Conservation (phyloP, 2,797 vertebrate genomes). For the Amblyopsis hoosieri region DNA sequence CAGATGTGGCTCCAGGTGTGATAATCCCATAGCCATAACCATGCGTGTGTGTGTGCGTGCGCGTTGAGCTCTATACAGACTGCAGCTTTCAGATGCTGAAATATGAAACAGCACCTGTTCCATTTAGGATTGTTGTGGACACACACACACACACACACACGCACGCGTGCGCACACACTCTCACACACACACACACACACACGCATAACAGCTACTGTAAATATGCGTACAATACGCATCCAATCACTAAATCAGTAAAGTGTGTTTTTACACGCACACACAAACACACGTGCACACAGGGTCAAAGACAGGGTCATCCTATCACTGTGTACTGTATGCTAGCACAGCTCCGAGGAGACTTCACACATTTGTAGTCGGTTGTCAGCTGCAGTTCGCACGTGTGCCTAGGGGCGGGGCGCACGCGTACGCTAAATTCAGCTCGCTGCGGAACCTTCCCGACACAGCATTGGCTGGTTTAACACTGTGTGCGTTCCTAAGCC, state of each 20-base stretch:
- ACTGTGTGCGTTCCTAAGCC: no score
- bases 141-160: not conserved
- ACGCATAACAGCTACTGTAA: not conserved
- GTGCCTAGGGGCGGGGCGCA: conserved; percentile 47
- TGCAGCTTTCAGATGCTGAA: conserved; percentile 40
- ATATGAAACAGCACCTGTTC: conserved; percentile 36
- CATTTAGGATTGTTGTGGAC: conserved; percentile 19
- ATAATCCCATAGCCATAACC: conserved; percentile 2
- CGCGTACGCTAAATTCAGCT: conserved; percentile 56
- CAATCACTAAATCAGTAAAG: no score
- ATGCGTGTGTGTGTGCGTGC: conserved; percentile 13
- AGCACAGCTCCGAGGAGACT: conserved; percentile 36
- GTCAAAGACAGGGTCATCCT: not conserved
- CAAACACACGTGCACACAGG: conserved; percentile 3
- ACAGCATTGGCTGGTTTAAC: no score
- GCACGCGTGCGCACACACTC: not conserved
- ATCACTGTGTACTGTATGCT: conserved; percentile 45
- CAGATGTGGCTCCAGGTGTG: conserved; percentile 43
- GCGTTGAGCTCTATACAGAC: conserved; percentile 20
- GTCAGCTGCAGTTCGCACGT: conserved; percentile 26
- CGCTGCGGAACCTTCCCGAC: conserved; percentile 33
- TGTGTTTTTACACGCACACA: conserved; percentile 3
- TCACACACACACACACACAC: not conserved
- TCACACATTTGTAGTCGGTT: conserved; percentile 35
- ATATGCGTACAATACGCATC: not conserved